Evolutionary conservation across 2,888 invertebrate genomes (phyloP).

Genomic region (Epirrhoe tristata): DNA sequence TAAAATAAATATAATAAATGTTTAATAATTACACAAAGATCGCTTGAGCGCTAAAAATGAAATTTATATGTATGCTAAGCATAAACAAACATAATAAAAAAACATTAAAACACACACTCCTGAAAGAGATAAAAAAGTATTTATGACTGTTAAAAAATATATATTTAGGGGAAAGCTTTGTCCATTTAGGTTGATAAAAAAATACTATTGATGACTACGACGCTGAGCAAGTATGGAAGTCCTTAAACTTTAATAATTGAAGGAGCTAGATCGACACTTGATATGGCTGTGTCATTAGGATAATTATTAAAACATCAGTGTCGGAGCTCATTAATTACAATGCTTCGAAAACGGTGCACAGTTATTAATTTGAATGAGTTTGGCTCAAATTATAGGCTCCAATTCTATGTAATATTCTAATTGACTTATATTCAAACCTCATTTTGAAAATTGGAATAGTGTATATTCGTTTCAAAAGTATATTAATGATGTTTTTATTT

Average conservation of each 20-base stretch:
- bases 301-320: conserved; percentile 21
- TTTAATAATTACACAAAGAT: too few relatives aligned
- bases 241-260: conserved; percentile 55
- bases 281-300: conserved; percentile 29
- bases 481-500: too few relatives aligned
- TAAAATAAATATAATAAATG: too few relatives aligned
- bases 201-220: neutral
- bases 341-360: conserved; percentile 2
- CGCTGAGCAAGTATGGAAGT: conserved; percentile 17
- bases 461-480: too few relatives aligned
- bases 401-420: neutral
- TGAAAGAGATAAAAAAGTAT: too few relatives aligned
- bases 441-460: neutral
- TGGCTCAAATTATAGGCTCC: conserved; percentile 2
- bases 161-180: neutral
- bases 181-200: neutral
- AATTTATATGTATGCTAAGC: too few relatives aligned
- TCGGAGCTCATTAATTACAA: conserved; percentile 21
- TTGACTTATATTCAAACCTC: neutral
- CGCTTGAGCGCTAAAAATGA: too few relatives aligned
- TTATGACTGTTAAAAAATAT: neutral
- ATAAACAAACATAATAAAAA: too few relatives aligned
- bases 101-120: too few relatives aligned
- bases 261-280: conserved; percentile 37
- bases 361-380: conserved; percentile 11